Percentiles rank a stretch among this genome's conserved stretches.
These are phyloP conservation scores for Hypomecis atomaria DNA, from an alignment of 2,888 invertebrate genomes.

Conservation along the genomic window DNA sequence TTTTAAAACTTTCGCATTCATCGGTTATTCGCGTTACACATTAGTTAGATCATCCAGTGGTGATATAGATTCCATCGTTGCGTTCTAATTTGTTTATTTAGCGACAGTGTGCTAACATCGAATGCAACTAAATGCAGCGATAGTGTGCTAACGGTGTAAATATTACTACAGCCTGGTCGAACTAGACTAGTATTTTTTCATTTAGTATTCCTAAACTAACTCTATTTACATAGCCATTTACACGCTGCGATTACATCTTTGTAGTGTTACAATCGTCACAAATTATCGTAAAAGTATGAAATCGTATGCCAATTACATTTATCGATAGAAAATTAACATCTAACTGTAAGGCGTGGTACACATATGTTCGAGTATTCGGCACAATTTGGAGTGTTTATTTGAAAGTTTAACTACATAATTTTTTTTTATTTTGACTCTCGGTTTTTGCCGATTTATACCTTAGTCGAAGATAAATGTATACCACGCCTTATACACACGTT, in stretches of 20 bases:
- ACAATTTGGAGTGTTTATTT: too few relatives aligned
- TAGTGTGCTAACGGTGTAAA: constrained; percentile 4
- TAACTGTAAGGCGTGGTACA: background rate
- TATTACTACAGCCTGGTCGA: constrained; percentile 19
- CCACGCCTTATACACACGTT: background rate
- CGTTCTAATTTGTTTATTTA: background rate
- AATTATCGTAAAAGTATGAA: constrained; percentile 3
- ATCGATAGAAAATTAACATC: background rate
- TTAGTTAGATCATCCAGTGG: too few relatives aligned
- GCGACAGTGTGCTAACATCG: background rate
- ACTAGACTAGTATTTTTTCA: constrained; percentile 37
- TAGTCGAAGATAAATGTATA: too few relatives aligned
- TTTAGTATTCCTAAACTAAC: constrained; percentile 39
- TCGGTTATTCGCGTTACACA: too few relatives aligned
- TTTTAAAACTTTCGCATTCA: too few relatives aligned
- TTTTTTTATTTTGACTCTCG: too few relatives aligned
- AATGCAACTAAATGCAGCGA: background rate
- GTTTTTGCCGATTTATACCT: too few relatives aligned
- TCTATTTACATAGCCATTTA: constrained; percentile 46
- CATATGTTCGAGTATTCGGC: too few relatives aligned
- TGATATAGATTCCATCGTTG: too few relatives aligned
- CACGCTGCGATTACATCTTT: constrained; percentile 22
- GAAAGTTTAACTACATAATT: too few relatives aligned
- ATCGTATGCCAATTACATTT: background rate
- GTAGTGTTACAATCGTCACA: constrained; percentile 1